A percentile compares a stretch with the other conserved stretches of the same genome.
Evolutionary conservation across 2,888 invertebrate genomes (phyloP).

Genomic region (Eumacrocentrus americanus): DNA sequence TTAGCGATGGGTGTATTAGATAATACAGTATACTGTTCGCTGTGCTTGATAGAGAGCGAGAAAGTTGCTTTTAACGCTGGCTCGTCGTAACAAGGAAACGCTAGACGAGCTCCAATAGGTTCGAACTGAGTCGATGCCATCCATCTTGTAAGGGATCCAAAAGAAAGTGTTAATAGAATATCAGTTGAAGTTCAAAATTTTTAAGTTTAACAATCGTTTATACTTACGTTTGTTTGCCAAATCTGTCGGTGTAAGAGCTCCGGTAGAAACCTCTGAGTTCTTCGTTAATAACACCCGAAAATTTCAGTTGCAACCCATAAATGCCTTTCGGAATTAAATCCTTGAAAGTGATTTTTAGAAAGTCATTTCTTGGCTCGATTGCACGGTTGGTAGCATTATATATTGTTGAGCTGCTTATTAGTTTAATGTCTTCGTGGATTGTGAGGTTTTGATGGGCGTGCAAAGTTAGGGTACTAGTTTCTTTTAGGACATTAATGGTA

Average conservation of each 20-base stretch:
- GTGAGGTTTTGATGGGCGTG: constrained; percentile 38
- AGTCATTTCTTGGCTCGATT: constrained; percentile 6
- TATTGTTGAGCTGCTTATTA: background rate
- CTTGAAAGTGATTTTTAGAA: background rate
- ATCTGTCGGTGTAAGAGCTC: constrained; percentile 66
- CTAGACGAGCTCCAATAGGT: constrained; percentile 70
- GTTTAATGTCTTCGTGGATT: constrained; percentile 18
- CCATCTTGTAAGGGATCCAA: constrained; percentile 59
- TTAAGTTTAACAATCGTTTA: too few species aligned
- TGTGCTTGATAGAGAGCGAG: constrained; percentile 68
- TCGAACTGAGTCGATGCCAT: constrained; percentile 74
- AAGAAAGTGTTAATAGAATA: background rate
- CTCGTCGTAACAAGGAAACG: constrained; percentile 80
- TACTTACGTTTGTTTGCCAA: constrained; percentile 54
- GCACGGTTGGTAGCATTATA: background rate
- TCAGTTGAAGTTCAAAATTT: background rate
- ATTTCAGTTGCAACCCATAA: constrained; percentile 65
- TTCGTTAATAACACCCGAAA: constrained; percentile 66
- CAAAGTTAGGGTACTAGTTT: constrained; percentile 9
- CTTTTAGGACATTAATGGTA: rapidly evolving
- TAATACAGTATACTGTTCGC: constrained; percentile 55
- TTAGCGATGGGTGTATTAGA: constrained; percentile 47
- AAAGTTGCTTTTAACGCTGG: constrained; percentile 73
- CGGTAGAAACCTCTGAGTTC: constrained; percentile 73
- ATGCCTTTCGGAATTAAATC: rapidly evolving